A percentile compares a stretch with the other conserved stretches of the same genome.
phyloP scores from a whole-genome alignment of 2,888 invertebrate genomes.

The Baccha elongata region DNA sequence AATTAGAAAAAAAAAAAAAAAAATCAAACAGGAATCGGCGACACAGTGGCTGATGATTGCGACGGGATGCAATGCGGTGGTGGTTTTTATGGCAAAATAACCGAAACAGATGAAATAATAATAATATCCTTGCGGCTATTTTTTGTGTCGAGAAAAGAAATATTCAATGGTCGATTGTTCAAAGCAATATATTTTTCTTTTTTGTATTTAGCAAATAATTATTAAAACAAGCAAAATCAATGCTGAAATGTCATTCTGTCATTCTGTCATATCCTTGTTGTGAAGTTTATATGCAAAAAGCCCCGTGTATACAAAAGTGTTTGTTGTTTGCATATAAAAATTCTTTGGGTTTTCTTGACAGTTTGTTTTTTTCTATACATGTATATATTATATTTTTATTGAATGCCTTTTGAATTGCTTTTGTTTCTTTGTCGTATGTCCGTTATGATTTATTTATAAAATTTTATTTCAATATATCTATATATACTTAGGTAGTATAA shows the following conservation, averaged over 20 bases:
- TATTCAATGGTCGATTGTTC: constrained; percentile 60
- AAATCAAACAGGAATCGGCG: constrained; percentile 30
- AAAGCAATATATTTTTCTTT: constrained; percentile 37
- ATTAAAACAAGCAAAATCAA: constrained; percentile 58
- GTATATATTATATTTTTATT: constrained; percentile 30
- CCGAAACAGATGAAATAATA: constrained; percentile 55
- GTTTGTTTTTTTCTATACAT: constrained; percentile 14
- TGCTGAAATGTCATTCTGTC: constrained; percentile 72
- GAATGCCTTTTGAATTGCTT: constrained; percentile 59
- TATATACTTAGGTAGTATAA: no score
- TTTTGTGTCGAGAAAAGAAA: constrained; percentile 22
- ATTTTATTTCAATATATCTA: constrained; percentile 25
- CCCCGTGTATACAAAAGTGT: constrained; percentile 40
- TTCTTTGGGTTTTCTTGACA: constrained; percentile 44
- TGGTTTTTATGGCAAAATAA: no score
- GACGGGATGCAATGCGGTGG: not conserved
- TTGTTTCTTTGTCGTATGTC: constrained; percentile 16
- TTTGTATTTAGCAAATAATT: constrained; percentile 13
- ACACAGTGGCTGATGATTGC: not conserved
- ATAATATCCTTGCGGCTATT: constrained; percentile 69
- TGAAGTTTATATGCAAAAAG: constrained; percentile 46
- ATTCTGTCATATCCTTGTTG: constrained; percentile 68
- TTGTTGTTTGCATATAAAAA: constrained; percentile 42
- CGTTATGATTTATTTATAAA: constrained; percentile 38
- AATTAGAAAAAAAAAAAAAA: constrained; percentile 55